Base-by-base conservation (phyloP, 2,797 vertebrate genomes). In the Cryptoblepharus egeriae region DNA sequence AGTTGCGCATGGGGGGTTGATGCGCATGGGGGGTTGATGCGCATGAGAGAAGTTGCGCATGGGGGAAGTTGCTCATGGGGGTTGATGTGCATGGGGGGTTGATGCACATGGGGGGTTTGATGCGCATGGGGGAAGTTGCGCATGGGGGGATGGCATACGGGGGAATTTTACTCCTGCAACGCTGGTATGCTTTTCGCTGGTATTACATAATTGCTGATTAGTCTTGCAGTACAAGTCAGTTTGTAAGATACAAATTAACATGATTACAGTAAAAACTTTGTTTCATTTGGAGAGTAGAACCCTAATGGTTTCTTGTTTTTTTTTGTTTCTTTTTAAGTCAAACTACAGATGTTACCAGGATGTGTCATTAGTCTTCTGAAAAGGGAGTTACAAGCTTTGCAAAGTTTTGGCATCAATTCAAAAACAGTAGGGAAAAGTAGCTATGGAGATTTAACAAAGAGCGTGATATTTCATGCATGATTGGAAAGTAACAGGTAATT, bases 321-420 rank as follows among this genome's bases (percentile, higher is more conserved):
- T 39, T 8, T 32, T n/a, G n/a, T n/a, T n/a, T n/a, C n/a, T 58
- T 74, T 74, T 37, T 20, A 58, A 81, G 5, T 42, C 71, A 75
- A 80, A 81, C 75, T 88, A 85, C 87, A 91, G 73, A 42, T 26
- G 5, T 55, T 85, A 87, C 87, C 81, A 88, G 79, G 75, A 30
- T 49, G 75, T 74, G 69, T 89, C 82, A 32, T 85, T 89, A 86
- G 81, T 22, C 85, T 81, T 65, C 77, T 39, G 52, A 84, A 88
- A 84, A 88, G 89, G 63, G 78, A 80, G 12, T 77, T 83, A 75
- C 0, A 70, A 75, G 69, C 58, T 87, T 80, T 89, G 32, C 60
- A 71, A 82, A 30, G 69, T 82, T 86, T 90, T 92, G 88, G 90
- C 79, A 72, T 73, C 81, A 37, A 74, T 84, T 74, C 82, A 88